These are phyloP conservation scores for Larimichthys crocea DNA, from an alignment of 2,113 vertebrate genomes.

Conservation along the genomic window DNA sequence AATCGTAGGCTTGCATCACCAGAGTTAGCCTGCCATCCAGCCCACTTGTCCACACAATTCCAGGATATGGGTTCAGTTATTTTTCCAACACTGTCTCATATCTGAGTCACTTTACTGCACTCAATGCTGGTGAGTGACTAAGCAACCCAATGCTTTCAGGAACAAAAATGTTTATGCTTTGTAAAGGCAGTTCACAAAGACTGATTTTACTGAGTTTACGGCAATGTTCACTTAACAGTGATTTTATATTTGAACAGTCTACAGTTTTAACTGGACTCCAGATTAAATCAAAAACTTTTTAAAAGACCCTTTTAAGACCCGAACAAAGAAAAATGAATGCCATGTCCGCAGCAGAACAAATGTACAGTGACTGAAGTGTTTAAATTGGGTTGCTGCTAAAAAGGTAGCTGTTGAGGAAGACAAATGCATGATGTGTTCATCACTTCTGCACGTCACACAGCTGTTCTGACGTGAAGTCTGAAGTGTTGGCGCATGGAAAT, in stretches of 20 bases:
- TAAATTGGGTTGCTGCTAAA: no score
- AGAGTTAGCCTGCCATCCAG: slow-evolving; percentile 24
- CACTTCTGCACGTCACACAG: no score
- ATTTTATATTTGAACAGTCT: neutral
- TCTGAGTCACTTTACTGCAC: slow-evolving; percentile 58
- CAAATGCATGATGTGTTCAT: no score
- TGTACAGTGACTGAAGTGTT: no score
- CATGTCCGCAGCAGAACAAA: no score
- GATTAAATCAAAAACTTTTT: no score
- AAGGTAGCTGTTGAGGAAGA: no score
- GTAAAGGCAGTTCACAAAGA: slow-evolving; percentile 8
- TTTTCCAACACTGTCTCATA: slow-evolving; percentile 37
- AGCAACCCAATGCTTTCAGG: slow-evolving; percentile 44
- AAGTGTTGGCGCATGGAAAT: no score
- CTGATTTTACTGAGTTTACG: slow-evolving; percentile 10
- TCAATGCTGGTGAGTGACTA: slow-evolving; percentile 47
- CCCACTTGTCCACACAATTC: slow-evolving; percentile 45
- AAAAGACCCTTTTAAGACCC: no score
- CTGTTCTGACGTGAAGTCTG: no score
- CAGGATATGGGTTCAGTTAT: slow-evolving; percentile 49
- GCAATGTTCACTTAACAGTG: neutral
- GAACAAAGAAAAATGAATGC: no score
- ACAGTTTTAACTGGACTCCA: no score
- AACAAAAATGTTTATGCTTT: slow-evolving; percentile 18
- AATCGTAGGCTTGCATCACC: slow-evolving; percentile 24